Conservation (phyloP, 2,113 vertebrate species). For the Platanista minor region DNA sequence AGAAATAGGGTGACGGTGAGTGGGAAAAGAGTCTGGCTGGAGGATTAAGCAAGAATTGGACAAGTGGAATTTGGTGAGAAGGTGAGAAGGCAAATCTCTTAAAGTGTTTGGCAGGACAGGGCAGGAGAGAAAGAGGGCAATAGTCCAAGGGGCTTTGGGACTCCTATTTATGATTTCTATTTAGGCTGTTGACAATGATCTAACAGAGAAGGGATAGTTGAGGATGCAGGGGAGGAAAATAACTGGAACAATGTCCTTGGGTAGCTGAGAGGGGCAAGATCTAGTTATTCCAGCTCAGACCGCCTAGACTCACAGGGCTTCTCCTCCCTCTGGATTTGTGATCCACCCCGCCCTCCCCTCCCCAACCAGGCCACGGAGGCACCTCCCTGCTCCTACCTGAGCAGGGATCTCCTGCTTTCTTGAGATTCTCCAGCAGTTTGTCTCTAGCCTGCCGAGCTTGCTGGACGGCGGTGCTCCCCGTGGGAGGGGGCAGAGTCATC, state of each 20-base stretch:
- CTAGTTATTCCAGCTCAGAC: neutral
- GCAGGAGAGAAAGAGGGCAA: neutral
- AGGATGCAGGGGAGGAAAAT: neutral
- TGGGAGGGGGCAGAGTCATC: neutral
- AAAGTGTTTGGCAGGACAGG: neutral
- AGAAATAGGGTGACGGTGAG: neutral
- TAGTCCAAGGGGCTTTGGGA: neutral
- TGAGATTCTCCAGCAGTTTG: neutral
- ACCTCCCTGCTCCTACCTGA: neutral
- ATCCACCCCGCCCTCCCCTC: too few relatives aligned
- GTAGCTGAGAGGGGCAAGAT: neutral
- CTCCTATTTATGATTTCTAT: neutral
- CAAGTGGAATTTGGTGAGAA: neutral
- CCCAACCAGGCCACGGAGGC: fast-evolving
- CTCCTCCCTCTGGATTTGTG: neutral
- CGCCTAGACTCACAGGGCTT: too few relatives aligned
- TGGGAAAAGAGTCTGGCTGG: neutral
- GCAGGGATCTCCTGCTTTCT: neutral
- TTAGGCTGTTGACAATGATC: neutral
- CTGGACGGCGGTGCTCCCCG: neutral
- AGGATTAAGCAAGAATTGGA: neutral
- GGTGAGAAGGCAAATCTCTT: neutral
- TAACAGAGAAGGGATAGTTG: neutral
- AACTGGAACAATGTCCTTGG: too few relatives aligned
- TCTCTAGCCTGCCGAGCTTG: neutral